Evolutionary conservation across 2,888 invertebrate genomes (phyloP), one percentile per base, ranked within the genome.

Genomic region (Aphidoletes aphidimyza): DNA sequence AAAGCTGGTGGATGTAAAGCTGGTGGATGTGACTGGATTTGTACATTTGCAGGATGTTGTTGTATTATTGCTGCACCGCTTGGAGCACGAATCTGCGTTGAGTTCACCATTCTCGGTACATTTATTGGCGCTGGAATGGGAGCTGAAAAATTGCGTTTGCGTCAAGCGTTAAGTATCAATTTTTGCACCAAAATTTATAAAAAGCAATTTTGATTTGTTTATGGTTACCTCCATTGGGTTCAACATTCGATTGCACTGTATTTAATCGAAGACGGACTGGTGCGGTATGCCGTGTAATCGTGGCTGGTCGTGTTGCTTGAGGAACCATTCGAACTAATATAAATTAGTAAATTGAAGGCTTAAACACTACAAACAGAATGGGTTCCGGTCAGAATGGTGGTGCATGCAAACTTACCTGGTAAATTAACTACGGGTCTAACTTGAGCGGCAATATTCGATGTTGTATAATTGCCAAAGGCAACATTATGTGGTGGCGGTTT

Each of bases 401-500:
- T 91, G 85, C 6, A 47, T 47, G 47, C 54, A 47, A 47, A 47
- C 26, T 84, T 92, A 90, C 86, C 91, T 81, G 37, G 37, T 81
- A 36, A 81, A 81, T 81, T 36, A 88, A 91, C 91, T 86, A 91
- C 89, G 86, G 90, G 90, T 88, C 92, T 91, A 89, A 91, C 91
- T 89, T 92, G 90, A 87, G 91, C 89, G 85, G 90, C 90, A 86
- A 90, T 87, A 86, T 59, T 83, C 3, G 89, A n/a, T 42, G 83
- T 83, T 22, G 54, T 49, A 36, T 49, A 37, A 89, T 85, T 90
- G 69, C 93, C 91, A 88, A 93, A 92, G 59, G 94, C 93, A 84
- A 94, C 92, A 86, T 93, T 93, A 86, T 94, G 92, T 34, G 96
- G 94, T 22, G 98, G 98, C 14, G 98, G 95, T 89, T 95, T 94